Evolutionary conservation across 2,888 invertebrate genomes (phyloP).

Genomic region (Acleris cristana): DNA sequence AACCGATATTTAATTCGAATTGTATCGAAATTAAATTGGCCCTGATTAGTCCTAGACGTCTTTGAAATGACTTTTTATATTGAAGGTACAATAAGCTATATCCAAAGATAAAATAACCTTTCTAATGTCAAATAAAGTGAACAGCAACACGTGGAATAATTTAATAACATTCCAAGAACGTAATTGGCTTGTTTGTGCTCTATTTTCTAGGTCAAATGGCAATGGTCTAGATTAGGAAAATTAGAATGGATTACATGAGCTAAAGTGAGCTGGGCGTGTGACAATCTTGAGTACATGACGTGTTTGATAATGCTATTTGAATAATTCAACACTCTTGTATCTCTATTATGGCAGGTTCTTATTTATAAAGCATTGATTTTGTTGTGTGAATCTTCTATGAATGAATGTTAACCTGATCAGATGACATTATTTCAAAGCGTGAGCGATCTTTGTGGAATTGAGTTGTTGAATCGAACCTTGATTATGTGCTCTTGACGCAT

Average conservation of each 20-base stretch:
- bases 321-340: constrained; percentile 3
- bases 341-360: background rate
- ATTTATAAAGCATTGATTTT: too few species aligned
- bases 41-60: background rate
- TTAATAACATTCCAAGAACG: constrained; percentile 22
- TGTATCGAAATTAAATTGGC: background rate
- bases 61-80: background rate
- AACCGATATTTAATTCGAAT: background rate
- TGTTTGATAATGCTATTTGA: constrained; percentile 2
- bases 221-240: constrained; percentile 46
- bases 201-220: constrained; percentile 47
- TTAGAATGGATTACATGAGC: constrained; percentile 44
- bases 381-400: too few species aligned
- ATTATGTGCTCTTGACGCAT: too few species aligned
- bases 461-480: too few species aligned
- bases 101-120: background rate
- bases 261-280: constrained; percentile 25
- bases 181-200: constrained; percentile 25
- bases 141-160: constrained; percentile 18
- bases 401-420: too few species aligned
- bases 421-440: too few species aligned
- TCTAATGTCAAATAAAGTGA: background rate
- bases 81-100: background rate
- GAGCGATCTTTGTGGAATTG: too few species aligned
- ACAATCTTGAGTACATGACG: constrained; percentile 7